Conservation (phyloP, 2,797 vertebrate species). For the Characodon lateralis region DNA sequence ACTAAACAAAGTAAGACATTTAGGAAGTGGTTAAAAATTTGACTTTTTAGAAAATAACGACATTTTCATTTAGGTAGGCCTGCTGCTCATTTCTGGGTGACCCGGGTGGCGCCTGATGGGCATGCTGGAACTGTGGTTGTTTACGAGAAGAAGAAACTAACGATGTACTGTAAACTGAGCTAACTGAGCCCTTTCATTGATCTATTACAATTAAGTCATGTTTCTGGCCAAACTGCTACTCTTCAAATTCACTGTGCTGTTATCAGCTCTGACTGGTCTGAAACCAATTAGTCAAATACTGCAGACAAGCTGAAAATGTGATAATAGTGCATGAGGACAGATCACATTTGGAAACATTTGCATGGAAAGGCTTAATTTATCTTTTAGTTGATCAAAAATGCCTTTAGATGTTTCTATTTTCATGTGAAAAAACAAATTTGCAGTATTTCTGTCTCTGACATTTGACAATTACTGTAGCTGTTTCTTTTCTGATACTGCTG, state of each 20-base stretch:
- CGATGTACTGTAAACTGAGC: too few relatives aligned
- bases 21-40: background rate
- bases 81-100: background rate
- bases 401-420: background rate
- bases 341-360: conserved; percentile 5
- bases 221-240: background rate
- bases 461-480: too few relatives aligned
- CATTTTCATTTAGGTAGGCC: background rate
- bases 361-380: background rate
- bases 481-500: background rate
- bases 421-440: background rate
- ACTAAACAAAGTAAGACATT: background rate
- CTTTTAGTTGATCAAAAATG: background rate
- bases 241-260: background rate
- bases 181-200: background rate
- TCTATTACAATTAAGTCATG: background rate
- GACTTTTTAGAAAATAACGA: background rate
- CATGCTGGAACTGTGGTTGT: background rate
- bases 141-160: background rate
- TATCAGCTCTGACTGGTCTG: conserved; percentile 35
- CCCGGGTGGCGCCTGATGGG: background rate
- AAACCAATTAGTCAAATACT: conserved; percentile 16
- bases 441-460: background rate
- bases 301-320: background rate
- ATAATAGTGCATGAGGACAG: background rate